These are phyloP conservation scores for Speoplatyrhinus poulsoni DNA, from an alignment of 2,113 vertebrate genomes.

Conservation along the genomic window DNA sequence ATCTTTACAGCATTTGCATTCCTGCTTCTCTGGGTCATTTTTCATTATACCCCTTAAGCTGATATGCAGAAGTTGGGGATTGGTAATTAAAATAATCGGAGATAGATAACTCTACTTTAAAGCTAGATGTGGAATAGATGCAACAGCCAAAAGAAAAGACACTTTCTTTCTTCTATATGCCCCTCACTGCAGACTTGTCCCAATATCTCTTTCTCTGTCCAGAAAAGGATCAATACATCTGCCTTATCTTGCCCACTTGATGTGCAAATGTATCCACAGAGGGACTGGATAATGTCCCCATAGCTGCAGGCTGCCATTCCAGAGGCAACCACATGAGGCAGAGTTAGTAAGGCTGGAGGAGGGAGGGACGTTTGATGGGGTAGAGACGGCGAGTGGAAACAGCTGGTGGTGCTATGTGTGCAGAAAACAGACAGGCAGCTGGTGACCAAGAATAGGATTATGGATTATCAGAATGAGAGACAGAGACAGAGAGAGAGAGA, in stretches of 20 bases:
- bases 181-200: background rate
- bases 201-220: background rate
- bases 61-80: slow-evolving; percentile 13
- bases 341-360: background rate
- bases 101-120: slow-evolving; percentile 26
- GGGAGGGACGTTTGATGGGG: slow-evolving; percentile 36
- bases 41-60: background rate
- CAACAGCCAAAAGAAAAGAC: slow-evolving; percentile 29
- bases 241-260: slow-evolving; percentile 33
- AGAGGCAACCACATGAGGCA: slow-evolving; percentile 19
- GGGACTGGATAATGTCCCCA: slow-evolving; percentile 2
- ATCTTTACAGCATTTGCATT: no score
- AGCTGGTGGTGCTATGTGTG: slow-evolving; percentile 70
- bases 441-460: slow-evolving; percentile 69
- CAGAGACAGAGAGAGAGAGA: background rate
- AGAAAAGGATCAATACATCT: slow-evolving; percentile 34
- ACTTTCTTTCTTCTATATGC: slow-evolving; percentile 12
- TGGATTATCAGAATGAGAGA: slow-evolving; percentile 1
- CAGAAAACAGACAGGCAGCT: slow-evolving; percentile 68
- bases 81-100: slow-evolving; percentile 52
- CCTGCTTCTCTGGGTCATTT: background rate
- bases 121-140: background rate
- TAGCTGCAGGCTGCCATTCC: slow-evolving; percentile 47
- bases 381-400: slow-evolving; percentile 56
- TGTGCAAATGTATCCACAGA: slow-evolving; percentile 53